Evolutionary conservation across 2,797 vertebrate species (phyloP), one percentile per base, ranked within the genome.

Genomic region (Phaenicophaeus curvirostris): DNA sequence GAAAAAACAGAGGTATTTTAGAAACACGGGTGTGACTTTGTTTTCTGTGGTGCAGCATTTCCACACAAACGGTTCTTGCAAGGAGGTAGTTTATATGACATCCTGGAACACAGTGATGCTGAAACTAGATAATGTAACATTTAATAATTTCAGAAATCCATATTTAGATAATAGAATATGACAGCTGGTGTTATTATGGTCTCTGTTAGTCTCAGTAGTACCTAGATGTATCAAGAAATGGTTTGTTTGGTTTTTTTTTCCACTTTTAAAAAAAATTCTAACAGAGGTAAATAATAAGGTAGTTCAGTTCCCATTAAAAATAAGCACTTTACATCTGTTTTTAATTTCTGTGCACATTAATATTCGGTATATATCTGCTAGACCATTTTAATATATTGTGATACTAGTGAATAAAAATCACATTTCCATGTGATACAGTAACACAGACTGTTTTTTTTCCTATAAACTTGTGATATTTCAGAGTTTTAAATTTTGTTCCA

Each of bases 131-230:
- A 94, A 71, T 37, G 42, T 84, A 59, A 23, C 44, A 50, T 88
- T 84, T 86, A 92, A 77, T 82, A 86, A 67, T 94, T 93, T 58
- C 77, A 94, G 62, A 92, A 95, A 59, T 91, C 44, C 12, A 9
- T 79, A 79, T 84, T 90, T 81, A 37, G 39, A 5, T 90, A 85
- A 90, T 59, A 33, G 51, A 82, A 44, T 88, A 50, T 85, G 83
- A 82, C 77, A 88, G 53, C 62, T 92, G 62, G 31, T 84, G 31
- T 78, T 85, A 72, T 63, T 85, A 39, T 30, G 42, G 48, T 82
- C 71, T 90, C 63, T 85, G 41, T 75, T 67, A 71, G 71, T 63
- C 59, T 86, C 48, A 30, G 44, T 94, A 94, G 35, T 89, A 91
- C 41, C 50, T 89, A 61, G 7, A 42, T 89, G 30, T 85, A 75